Conservation (phyloP, 1,140 invertebrate species). For the Copidosoma floridanum region DNA sequence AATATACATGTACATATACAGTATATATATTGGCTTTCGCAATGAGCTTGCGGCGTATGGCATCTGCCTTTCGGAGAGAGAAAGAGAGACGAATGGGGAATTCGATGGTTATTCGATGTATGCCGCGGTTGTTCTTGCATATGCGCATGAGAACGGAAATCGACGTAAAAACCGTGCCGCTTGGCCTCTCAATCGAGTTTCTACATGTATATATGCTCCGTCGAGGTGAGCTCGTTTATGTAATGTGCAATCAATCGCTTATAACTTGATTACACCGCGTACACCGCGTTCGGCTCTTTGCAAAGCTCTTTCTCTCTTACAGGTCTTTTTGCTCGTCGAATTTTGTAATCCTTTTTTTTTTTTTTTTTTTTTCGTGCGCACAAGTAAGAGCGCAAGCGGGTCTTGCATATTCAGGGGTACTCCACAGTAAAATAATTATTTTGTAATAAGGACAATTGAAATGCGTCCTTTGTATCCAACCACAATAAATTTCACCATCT, state of each 20-base stretch:
- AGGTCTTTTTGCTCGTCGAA: background rate
- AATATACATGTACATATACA: too few relatives aligned
- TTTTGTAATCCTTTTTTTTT: background rate
- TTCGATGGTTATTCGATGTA: background rate
- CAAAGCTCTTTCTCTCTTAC: too few relatives aligned
- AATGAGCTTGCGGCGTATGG: background rate
- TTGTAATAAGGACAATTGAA: too few relatives aligned
- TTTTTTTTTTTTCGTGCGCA: background rate
- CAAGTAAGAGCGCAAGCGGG: background rate
- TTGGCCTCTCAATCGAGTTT: background rate
- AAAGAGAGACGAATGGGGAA: slow-evolving; percentile 8
- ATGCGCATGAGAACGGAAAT: slow-evolving; percentile 6
- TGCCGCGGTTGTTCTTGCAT: background rate
- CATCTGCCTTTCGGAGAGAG: slow-evolving; percentile 12
- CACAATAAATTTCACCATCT: too few relatives aligned
- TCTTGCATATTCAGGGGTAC: too few relatives aligned
- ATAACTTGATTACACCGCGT: background rate
- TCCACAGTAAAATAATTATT: too few relatives aligned
- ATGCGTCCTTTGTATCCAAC: too few relatives aligned
- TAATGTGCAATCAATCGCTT: background rate
- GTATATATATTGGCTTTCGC: slow-evolving; percentile 10
- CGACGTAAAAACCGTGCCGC: slow-evolving; percentile 1
- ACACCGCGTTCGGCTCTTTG: too few relatives aligned
- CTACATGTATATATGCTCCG: too few relatives aligned
- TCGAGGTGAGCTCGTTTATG: background rate